Evolutionary conservation across 2,113 vertebrate species (phyloP), one percentile per base, ranked within the genome.

Genomic region (Castor canadensis): DNA sequence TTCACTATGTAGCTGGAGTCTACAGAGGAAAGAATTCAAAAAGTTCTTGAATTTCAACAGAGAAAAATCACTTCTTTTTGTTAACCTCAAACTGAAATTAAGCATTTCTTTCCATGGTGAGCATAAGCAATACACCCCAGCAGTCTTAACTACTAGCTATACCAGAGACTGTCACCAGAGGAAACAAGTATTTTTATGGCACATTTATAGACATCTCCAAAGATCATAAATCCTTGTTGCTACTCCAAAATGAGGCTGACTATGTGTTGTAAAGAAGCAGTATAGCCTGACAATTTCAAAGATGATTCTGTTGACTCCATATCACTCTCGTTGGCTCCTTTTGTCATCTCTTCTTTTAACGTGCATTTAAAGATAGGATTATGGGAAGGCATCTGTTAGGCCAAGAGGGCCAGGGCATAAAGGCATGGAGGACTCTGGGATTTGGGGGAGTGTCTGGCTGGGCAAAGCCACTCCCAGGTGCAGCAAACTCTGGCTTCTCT

Each of bases 271-370:
- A 47, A 72, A 86, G 73, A 84, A 66, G 66, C 24, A 45, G 16
- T 43, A 79, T 47, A n/a, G 9, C 45, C 71, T n/a, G 17, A 87
- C 2, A 56, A 52, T 64, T 62, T 45, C 0, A 64, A 62, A 72
- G 64, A 24, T 47, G 56, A 47, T 45, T 95, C 73, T 35, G 12
- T 10, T 84, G 56, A 56, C 19, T 95, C 5, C 69, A 60, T 62
- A 62, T 82, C 11, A 67, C 9, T 75, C 40, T 75, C 24, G 26
- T 38, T 73, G 40, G 13, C 73, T 87, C 73, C 19, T 30, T 81
- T 81, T 66, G 54, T 38, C 64, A 13, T 73, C 38, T 89, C 47
- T 90, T 7, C 43, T 90, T 60, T 40, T 58, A 58, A 85, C 83
- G 56, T 15, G 47, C 43, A 52, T 54, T n/a, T 43, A 22, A 24